A percentile compares a stretch with the other conserved stretches of the same genome.
These are phyloP conservation scores for Mesochorus sp. DNA, from an alignment of 2,888 invertebrate genomes.

Conservation along the genomic window DNA sequence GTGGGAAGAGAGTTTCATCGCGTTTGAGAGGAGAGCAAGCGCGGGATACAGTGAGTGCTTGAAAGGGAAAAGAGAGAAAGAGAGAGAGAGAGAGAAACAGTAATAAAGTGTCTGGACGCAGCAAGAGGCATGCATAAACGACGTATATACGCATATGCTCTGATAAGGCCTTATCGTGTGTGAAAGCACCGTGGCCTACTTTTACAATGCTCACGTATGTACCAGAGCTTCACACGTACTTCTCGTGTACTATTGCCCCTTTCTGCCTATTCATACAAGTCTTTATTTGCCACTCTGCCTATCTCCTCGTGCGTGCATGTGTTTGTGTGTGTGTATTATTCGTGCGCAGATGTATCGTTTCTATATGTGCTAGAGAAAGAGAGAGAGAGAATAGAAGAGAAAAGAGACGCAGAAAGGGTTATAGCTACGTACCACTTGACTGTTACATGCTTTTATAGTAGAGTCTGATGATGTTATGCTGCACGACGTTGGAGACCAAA, in stretches of 20 bases:
- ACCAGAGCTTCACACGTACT: slow-evolving; percentile 49
- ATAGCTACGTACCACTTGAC: neutral
- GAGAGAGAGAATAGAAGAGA: neutral
- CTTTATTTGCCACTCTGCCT: neutral
- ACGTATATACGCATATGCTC: slow-evolving; percentile 72
- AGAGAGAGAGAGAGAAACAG: slow-evolving; percentile 45
- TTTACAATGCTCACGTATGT: slow-evolving; percentile 65
- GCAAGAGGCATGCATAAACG: slow-evolving; percentile 62
- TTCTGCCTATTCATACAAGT: slow-evolving; percentile 60
- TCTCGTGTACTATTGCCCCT: slow-evolving; percentile 13
- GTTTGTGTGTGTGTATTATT: neutral
- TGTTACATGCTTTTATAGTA: slow-evolving; percentile 1
- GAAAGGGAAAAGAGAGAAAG: slow-evolving; percentile 40
- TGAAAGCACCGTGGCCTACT: slow-evolving; percentile 81
- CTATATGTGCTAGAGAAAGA: neutral
- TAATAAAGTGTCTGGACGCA: slow-evolving; percentile 26
- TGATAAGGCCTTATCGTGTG: slow-evolving; percentile 81
- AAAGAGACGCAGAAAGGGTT: neutral
- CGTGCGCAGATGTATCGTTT: slow-evolving; percentile 3
- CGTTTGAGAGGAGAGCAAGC: slow-evolving; percentile 7
- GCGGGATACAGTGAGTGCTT: neutral
- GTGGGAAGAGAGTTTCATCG: slow-evolving; percentile 59
- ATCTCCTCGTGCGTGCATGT: neutral
- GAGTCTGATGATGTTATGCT: neutral
- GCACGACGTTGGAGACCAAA: too few species aligned